phyloP scores from a whole-genome alignment of 1,140 invertebrate species.

The Mizuhopecten yessoensis region DNA sequence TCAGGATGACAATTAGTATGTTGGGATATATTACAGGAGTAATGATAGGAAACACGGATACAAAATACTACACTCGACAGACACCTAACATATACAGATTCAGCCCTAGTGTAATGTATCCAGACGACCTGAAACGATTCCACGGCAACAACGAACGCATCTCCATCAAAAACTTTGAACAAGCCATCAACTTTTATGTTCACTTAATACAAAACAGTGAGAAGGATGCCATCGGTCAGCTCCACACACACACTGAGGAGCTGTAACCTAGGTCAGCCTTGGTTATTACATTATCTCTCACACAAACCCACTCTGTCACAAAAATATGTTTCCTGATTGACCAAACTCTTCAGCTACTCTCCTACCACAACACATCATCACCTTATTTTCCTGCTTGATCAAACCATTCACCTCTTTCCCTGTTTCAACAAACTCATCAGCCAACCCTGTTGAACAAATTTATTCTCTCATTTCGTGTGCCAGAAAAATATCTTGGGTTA shows the following conservation, averaged over 20 bases:
- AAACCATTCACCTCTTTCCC: too few relatives aligned
- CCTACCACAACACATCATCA: background rate
- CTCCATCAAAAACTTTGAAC: constrained; percentile 84
- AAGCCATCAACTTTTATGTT: constrained; percentile 86
- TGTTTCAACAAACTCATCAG: too few relatives aligned
- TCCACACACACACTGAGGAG: constrained; percentile 70
- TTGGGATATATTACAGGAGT: constrained; percentile 78
- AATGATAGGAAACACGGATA: constrained; percentile 86
- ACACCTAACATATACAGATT: constrained; percentile 85
- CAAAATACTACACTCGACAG: constrained; percentile 84
- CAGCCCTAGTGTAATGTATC: constrained; percentile 83
- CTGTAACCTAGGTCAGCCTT: constrained; percentile 51
- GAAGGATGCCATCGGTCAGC: constrained; percentile 59
- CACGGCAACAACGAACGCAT: constrained; percentile 86
- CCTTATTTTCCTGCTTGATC: background rate
- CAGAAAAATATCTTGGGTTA: too few relatives aligned
- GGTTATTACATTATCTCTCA: too few relatives aligned
- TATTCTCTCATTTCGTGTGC: too few relatives aligned
- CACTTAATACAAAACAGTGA: constrained; percentile 85
- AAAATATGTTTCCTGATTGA: background rate
- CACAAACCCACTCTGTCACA: background rate
- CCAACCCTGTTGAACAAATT: too few relatives aligned
- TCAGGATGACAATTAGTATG: background rate
- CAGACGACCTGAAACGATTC: constrained; percentile 82
- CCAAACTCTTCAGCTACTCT: background rate